Percentiles rank a stretch among this genome's conserved stretches.
phyloP scores from a whole-genome alignment of 2,797 vertebrate genomes.

The Diglossa cyanea region DNA sequence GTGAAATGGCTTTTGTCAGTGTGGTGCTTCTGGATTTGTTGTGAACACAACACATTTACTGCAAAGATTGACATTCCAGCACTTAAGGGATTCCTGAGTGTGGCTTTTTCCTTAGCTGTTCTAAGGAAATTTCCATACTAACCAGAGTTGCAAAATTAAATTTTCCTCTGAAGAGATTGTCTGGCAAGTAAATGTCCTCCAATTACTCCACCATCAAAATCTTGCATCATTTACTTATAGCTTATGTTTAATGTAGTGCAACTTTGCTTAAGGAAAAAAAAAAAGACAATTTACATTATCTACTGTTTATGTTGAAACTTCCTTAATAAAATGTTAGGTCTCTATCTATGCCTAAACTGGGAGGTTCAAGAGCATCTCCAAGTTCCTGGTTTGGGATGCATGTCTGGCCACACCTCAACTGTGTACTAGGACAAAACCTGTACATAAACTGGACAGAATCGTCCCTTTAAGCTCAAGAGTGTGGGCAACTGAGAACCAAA shows the following conservation, averaged over 20 bases:
- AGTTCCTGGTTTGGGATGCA: background rate
- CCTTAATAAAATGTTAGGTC: background rate
- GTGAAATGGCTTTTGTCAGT: background rate
- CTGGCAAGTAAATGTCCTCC: background rate
- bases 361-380: background rate
- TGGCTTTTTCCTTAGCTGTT: background rate
- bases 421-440: background rate
- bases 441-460: background rate
- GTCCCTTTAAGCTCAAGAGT: background rate
- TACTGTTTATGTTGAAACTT: background rate
- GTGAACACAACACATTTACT: background rate
- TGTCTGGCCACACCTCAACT: background rate
- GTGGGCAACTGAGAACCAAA: background rate
- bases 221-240: background rate
- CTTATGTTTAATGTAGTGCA: background rate
- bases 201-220: background rate
- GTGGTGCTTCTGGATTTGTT: background rate
- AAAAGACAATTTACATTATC: background rate
- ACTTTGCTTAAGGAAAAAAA: background rate
- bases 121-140: background rate
- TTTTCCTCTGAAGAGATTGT: background rate
- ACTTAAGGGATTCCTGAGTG: background rate
- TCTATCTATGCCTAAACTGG: background rate
- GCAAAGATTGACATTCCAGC: background rate
- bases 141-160: background rate